Evolutionary conservation across 1,140 invertebrate genomes (phyloP).

Genomic region (Drosophila sproati): DNA sequence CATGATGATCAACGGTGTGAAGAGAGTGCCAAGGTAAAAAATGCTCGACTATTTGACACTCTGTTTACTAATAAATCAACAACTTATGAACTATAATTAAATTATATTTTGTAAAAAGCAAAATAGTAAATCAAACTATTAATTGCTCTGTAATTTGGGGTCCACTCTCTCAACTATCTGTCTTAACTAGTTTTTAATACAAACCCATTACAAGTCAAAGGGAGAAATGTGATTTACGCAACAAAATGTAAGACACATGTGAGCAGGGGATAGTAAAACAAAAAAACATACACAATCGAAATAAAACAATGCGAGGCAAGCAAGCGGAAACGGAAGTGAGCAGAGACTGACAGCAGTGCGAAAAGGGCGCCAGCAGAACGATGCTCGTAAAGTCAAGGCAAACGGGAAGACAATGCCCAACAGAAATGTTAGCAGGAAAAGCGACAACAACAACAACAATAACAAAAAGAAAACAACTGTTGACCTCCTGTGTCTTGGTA

Average conservation of each 20-base stretch:
- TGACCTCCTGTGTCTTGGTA: constrained; percentile 24
- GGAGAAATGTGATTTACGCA: constrained; percentile 32
- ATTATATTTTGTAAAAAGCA: background rate
- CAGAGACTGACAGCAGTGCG: constrained; percentile 66
- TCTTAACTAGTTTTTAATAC: constrained; percentile 55
- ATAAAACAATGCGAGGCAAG: constrained; percentile 63
- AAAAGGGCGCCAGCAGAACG: constrained; percentile 60
- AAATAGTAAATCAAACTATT: background rate
- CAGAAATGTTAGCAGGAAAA: constrained; percentile 28
- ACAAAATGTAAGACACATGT: constrained; percentile 46
- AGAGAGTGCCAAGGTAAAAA: background rate
- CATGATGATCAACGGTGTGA: constrained; percentile 27
- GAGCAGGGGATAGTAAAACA: constrained; percentile 60
- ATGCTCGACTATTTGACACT: background rate
- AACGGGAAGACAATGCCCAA: constrained; percentile 40
- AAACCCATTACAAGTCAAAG: constrained; percentile 57
- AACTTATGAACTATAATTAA: no score
- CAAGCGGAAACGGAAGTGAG: constrained; percentile 75
- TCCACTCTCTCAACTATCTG: background rate
- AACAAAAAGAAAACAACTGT: constrained; percentile 20
- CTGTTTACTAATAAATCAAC: background rate
- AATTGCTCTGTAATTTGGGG: background rate
- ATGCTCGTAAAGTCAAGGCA: constrained; percentile 34
- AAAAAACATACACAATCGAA: constrained; percentile 31
- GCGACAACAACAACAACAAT: background rate